phyloP scores from a whole-genome alignment of 2,888 invertebrate species.

The Cynaeus angustus region DNA sequence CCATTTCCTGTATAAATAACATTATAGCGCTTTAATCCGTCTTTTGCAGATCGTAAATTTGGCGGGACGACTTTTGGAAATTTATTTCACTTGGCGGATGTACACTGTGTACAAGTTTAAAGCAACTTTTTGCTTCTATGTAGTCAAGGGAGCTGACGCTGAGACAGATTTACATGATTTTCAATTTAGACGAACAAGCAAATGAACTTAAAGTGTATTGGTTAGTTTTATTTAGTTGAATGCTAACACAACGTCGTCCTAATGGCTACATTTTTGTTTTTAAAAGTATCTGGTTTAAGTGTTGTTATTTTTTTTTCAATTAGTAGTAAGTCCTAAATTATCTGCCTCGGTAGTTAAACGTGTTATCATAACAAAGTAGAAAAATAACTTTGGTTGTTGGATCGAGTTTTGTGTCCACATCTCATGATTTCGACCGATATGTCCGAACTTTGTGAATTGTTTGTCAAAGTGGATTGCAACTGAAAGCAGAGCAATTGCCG shows the following conservation, averaged over 20 bases:
- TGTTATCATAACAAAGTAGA: too few relatives aligned
- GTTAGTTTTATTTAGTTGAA: neutral
- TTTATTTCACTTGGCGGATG: slow-evolving; percentile 12
- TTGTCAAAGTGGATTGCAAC: slow-evolving; percentile 4
- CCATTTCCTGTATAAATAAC: slow-evolving; percentile 38
- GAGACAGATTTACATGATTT: neutral
- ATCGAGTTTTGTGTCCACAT: too few relatives aligned
- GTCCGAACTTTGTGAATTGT: neutral
- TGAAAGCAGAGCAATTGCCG: neutral
- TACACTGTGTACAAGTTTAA: neutral
- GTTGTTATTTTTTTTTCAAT: too few relatives aligned
- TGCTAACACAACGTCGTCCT: too few relatives aligned
- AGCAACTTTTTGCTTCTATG: neutral
- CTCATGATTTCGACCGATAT: too few relatives aligned
- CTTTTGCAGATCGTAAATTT: slow-evolving; percentile 25
- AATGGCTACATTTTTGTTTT: too few relatives aligned
- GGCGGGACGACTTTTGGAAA: slow-evolving; percentile 6
- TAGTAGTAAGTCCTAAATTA: too few relatives aligned
- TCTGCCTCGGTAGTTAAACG: too few relatives aligned
- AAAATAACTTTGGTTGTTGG: too few relatives aligned
- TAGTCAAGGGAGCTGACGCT: neutral
- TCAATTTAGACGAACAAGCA: neutral
- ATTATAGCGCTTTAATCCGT: slow-evolving; percentile 33
- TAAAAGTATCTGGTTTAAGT: too few relatives aligned
- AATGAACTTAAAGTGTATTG: neutral